Percentiles rank a stretch among this genome's conserved stretches.
phyloP scores from a whole-genome alignment of 2,888 invertebrate species.

The Meiosimyza decipiens region DNA sequence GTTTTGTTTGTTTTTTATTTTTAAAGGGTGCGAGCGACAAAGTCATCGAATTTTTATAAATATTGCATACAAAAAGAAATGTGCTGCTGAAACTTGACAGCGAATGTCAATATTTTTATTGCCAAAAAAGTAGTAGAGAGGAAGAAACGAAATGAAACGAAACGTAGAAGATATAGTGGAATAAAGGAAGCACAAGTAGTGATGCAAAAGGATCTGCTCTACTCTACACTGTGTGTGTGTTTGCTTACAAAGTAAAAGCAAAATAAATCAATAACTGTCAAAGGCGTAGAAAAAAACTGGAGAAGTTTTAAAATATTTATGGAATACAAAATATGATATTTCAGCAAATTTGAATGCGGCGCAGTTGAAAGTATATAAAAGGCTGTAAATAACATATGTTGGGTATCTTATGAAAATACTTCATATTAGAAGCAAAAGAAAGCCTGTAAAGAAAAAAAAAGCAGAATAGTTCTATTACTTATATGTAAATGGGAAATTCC shows the following conservation, averaged over 20 bases:
- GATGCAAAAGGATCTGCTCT: neutral
- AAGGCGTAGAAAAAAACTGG: neutral
- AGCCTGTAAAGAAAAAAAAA: neutral
- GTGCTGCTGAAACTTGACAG: conserved; percentile 26
- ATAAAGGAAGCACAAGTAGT: neutral
- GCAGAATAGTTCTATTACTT: neutral
- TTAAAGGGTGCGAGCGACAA: conserved; percentile 3
- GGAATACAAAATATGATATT: conserved; percentile 32
- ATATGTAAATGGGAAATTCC: no score
- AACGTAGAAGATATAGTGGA: neutral
- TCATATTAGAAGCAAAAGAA: conserved; percentile 8
- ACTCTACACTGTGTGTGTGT: no score
- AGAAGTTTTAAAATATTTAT: conserved; percentile 31
- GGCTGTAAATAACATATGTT: neutral
- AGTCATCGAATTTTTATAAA: conserved; percentile 30
- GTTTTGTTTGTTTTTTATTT: no score
- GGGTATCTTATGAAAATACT: no score
- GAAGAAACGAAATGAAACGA: neutral
- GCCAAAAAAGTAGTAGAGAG: neutral
- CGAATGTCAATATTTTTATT: conserved; percentile 33
- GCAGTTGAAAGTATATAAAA: conserved; percentile 13
- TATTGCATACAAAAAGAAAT: conserved; percentile 27
- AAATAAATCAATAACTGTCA: conserved; percentile 17
- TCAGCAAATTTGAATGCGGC: conserved; percentile 32
- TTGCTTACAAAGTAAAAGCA: neutral